Evolutionary conservation across 2,113 vertebrate species (phyloP), one percentile per base, ranked within the genome.

Genomic region (Upupa epops): DNA sequence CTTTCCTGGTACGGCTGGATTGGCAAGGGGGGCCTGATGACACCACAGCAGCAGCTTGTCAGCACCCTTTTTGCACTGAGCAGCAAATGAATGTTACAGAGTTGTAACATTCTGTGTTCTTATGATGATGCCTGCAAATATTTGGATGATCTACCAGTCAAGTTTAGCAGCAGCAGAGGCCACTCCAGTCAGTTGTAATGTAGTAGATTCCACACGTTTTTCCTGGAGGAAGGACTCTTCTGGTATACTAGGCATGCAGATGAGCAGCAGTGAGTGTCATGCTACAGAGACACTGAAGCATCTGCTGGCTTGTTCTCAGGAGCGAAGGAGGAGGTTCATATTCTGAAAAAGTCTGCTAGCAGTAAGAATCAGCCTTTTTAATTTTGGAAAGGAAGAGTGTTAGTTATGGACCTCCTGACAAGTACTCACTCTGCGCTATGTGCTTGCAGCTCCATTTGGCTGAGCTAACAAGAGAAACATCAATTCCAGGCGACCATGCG

Each of bases 161-260:
- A 88, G 73, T 61, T 60, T 77, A 78, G 86, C 76, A 75, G 80
- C 83, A 81, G 70, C 46, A 48, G 46, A 86, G 90, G 70, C 83
- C 86, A 68, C 86, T 94, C 90, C 79, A 86, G 92, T 80, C 58
- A 83, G 49, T 65, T 48, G 77, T 78, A 86, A 92, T 46, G 58
- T 75, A 91, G 93, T 88, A 74, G 56, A 46, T 65, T 37, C 73
- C 52, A 78, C 48, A 71, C 51, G 78, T 86, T 78, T 93, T 86
- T 93, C 86, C 88, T 93, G 66, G 73, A 96, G 61, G 77, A 86
- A 54, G 69, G 51, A 28, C 65, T 72, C 76, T 92, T 37, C 80
- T 64, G 20, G 45, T 70, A n/a, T 52, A 56, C 69, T 15, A 65
- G 56, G 40, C 73, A 68, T 68, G 69, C 92, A 93, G 88, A 95